A percentile compares a stretch with the other conserved stretches of the same genome.
phyloP scores from a whole-genome alignment of 1,140 invertebrate genomes.

The Drosophila melanica region DNA sequence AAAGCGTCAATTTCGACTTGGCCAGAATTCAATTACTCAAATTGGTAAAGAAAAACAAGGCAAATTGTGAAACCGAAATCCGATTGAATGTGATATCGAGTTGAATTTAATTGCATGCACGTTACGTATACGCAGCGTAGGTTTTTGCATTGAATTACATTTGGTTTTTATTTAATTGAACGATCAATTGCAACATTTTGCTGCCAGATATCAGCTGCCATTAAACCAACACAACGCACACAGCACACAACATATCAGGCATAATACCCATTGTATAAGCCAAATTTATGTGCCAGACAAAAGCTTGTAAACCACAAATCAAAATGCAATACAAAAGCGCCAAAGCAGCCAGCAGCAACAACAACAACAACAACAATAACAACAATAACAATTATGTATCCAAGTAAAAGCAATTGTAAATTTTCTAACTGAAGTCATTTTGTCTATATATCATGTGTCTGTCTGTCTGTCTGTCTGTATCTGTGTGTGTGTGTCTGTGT shows the following conservation, averaged over 20 bases:
- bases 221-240: constrained; percentile 25
- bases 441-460: constrained; percentile 78
- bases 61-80: constrained; percentile 4
- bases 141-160: background rate
- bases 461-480: constrained; percentile 34
- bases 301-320: constrained; percentile 78
- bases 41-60: background rate
- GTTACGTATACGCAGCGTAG: constrained; percentile 17
- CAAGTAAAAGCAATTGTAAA: constrained; percentile 80
- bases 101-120: constrained; percentile 30
- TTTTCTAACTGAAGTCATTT: constrained; percentile 80
- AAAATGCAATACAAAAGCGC: constrained; percentile 76
- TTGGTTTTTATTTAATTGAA: constrained; percentile 7
- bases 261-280: constrained; percentile 58
- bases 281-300: constrained; percentile 74
- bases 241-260: constrained; percentile 25
- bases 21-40: constrained; percentile 20
- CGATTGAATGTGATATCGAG: constrained; percentile 40
- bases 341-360: constrained; percentile 35
- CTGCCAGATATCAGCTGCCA: constrained; percentile 36
- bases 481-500: constrained; percentile 33
- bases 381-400: constrained; percentile 70
- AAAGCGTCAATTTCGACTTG: constrained; percentile 25
- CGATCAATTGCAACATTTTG: constrained; percentile 23
- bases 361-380: constrained; percentile 27